These are phyloP conservation scores for Popillia japonica DNA, from an alignment of 1,140 invertebrate species.

Conservation along the genomic window DNA sequence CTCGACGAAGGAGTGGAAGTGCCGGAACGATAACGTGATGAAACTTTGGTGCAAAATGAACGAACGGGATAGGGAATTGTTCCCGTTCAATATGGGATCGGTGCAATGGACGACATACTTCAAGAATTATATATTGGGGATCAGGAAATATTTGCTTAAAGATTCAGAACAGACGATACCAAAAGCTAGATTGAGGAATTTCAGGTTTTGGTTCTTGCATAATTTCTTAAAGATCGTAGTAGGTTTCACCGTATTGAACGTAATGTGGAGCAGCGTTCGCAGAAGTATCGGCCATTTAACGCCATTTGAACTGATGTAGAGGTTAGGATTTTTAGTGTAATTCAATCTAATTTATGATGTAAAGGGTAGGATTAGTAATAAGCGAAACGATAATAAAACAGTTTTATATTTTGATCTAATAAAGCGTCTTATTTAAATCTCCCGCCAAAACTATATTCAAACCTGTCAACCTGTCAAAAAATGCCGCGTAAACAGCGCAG, in stretches of 20 bases:
- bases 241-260: too few relatives aligned
- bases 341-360: too few relatives aligned
- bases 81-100: constrained; percentile 73
- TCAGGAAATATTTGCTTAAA: constrained; percentile 69
- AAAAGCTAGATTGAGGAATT: not conserved
- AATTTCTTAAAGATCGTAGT: too few relatives aligned
- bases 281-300: too few relatives aligned
- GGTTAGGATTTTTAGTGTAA: too few relatives aligned
- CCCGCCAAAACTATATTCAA: not conserved
- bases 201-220: not conserved
- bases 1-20: constrained; percentile 74
- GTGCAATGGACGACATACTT: constrained; percentile 70
- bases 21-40: constrained; percentile 71
- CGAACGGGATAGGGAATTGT: constrained; percentile 67
- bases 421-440: not conserved
- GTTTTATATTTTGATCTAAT: too few relatives aligned
- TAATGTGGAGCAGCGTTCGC: too few relatives aligned
- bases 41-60: constrained; percentile 67
- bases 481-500: not conserved
- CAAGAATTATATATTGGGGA: constrained; percentile 66
- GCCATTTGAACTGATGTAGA: too few relatives aligned
- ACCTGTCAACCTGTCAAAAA: not conserved
- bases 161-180: constrained; percentile 66
- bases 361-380: too few relatives aligned
- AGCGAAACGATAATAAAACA: too few relatives aligned